Conservation (phyloP, 2,888 invertebrate genomes). For the Melinaea marsaeus region DNA sequence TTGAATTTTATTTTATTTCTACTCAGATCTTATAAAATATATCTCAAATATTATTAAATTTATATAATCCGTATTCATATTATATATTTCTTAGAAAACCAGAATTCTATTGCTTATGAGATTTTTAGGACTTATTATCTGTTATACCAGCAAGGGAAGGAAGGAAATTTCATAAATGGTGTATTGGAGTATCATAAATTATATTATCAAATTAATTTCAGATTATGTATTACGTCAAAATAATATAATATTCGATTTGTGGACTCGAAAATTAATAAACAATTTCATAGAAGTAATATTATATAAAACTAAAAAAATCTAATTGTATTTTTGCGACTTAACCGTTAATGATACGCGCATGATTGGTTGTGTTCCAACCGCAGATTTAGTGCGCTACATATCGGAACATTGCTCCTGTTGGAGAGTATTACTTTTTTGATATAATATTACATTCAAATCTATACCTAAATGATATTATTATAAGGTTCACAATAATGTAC, state of each 20-base stretch:
- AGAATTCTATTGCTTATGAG: too few species aligned
- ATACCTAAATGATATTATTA: background rate
- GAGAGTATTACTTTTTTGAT: constrained; percentile 13
- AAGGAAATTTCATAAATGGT: too few species aligned
- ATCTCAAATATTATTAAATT: background rate
- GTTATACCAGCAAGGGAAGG: too few species aligned
- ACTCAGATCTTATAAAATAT: background rate
- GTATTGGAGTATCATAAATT: too few species aligned
- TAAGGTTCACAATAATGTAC: constrained; percentile 15
- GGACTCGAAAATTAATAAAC: too few species aligned
- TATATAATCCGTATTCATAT: background rate
- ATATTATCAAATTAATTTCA: too few species aligned
- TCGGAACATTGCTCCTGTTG: constrained; percentile 15
- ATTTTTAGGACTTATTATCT: too few species aligned
- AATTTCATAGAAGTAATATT: background rate
- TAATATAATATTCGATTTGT: too few species aligned
- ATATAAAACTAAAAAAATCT: constrained; percentile 8
- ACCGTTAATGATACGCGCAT: constrained; percentile 23
- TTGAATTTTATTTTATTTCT: constrained; percentile 2
- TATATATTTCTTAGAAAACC: too few species aligned
- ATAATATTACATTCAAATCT: constrained; percentile 5
- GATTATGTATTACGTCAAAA: too few species aligned
- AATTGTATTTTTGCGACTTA: constrained; percentile 22
- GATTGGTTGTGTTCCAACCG: constrained; percentile 25
- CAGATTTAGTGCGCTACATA: constrained; percentile 27